phyloP scores from a whole-genome alignment of 2,888 invertebrate genomes.

The Phlogophora meticulosa region DNA sequence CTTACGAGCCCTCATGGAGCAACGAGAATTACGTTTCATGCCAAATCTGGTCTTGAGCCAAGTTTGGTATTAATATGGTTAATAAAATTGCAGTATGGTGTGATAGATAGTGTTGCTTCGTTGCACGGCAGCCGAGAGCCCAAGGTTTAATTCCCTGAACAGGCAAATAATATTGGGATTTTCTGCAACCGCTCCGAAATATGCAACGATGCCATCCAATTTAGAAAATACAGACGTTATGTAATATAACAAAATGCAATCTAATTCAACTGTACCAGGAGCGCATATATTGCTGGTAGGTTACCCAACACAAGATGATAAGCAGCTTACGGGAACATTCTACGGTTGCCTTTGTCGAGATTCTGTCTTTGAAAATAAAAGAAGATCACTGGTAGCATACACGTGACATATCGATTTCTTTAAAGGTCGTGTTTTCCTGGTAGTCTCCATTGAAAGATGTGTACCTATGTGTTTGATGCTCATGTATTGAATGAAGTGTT shows the following conservation, averaged over 20 bases:
- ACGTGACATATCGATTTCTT: conserved; percentile 19
- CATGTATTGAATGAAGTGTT: neutral
- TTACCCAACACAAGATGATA: conserved; percentile 25
- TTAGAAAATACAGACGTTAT: conserved; percentile 1
- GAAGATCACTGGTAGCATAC: conserved; percentile 6
- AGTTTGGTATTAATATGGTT: conserved; percentile 43
- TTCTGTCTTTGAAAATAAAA: conserved; percentile 29
- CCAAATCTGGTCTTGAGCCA: conserved; percentile 49
- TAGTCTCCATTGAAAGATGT: neutral
- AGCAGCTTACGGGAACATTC: conserved; percentile 29
- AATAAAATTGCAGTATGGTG: conserved; percentile 36
- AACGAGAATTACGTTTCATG: conserved; percentile 37
- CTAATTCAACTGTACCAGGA: conserved; percentile 11
- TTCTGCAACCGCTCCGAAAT: neutral
- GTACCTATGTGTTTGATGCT: neutral
- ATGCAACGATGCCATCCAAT: neutral
- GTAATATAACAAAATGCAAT: conserved; percentile 9
- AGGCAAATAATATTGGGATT: neutral
- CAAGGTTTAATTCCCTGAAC: conserved; percentile 3
- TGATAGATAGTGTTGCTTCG: conserved; percentile 17
- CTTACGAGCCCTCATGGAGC: conserved; percentile 38
- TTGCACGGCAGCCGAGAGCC: neutral
- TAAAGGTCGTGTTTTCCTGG: conserved; percentile 19
- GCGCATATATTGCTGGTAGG: conserved; percentile 23
- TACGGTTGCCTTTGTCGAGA: conserved; percentile 25